A percentile compares a stretch with the other conserved stretches of the same genome.
Conservation (phyloP, 2,113 vertebrate genomes). For the Solea senegalensis region DNA sequence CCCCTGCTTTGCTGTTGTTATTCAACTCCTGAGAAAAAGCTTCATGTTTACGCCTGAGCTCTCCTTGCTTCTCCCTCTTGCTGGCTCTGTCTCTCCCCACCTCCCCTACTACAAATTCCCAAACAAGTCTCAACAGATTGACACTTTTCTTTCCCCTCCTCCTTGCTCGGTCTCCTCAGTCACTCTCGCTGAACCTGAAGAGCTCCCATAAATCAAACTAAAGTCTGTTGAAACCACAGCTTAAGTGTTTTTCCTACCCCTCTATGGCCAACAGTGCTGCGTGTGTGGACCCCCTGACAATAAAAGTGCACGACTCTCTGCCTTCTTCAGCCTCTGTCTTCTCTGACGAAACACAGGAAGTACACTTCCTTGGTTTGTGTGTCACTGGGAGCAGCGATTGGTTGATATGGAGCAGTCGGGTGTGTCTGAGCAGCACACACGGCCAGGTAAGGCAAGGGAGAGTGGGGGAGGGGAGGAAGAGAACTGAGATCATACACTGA, state of each 20-base stretch:
- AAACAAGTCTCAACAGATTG: conserved; percentile 86
- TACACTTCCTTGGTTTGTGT: conserved; percentile 66
- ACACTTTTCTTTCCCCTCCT: conserved; percentile 77
- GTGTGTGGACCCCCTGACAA: conserved; percentile 31
- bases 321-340: conserved; percentile 57
- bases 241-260: conserved; percentile 25
- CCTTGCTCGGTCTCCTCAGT: conserved; percentile 52
- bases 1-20: background rate
- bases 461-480: conserved; percentile 58
- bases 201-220: conserved; percentile 47
- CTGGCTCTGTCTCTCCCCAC: conserved; percentile 48
- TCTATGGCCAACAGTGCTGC: background rate
- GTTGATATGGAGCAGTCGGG: conserved; percentile 63
- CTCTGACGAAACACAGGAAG: conserved; percentile 78
- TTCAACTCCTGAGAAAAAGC: conserved; percentile 30
- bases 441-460: conserved; percentile 74
- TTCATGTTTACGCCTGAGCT: conserved; percentile 68
- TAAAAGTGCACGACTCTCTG: conserved; percentile 36
- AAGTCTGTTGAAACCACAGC: conserved; percentile 17
- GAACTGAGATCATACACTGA: conserved; percentile 2
- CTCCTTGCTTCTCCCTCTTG: conserved; percentile 47
- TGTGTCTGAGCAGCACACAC: conserved; percentile 71
- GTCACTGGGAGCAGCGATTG: conserved; percentile 68
- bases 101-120: conserved; percentile 82
- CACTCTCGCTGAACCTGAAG: conserved; percentile 29